Evolutionary conservation across 2,113 vertebrate species (phyloP).

Genomic region (Tachysurus vachellii): DNA sequence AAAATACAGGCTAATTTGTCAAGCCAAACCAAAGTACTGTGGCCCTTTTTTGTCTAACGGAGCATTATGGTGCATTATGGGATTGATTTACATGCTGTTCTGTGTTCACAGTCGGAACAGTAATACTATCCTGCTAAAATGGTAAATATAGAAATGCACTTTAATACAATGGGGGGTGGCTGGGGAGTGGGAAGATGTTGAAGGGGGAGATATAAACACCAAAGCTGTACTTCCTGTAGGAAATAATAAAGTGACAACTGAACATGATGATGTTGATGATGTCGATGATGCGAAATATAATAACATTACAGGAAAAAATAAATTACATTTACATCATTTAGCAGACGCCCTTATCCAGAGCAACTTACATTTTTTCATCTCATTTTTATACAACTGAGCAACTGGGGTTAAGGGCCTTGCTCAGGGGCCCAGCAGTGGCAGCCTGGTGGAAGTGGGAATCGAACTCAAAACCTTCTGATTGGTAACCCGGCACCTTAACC

Average conservation of each 20-base stretch:
- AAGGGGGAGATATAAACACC: not conserved
- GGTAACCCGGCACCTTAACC: too few relatives aligned
- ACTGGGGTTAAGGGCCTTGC: too few relatives aligned
- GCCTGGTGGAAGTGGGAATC: too few relatives aligned
- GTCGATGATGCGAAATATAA: too few relatives aligned
- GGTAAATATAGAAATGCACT: slow-evolving; percentile 34
- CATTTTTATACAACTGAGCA: too few relatives aligned
- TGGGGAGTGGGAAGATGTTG: too few relatives aligned
- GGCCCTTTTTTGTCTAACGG: not conserved
- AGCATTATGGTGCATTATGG: slow-evolving; percentile 37
- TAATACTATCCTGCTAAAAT: not conserved
- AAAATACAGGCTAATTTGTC: slow-evolving; percentile 31
- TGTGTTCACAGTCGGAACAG: slow-evolving; percentile 18
- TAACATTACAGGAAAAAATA: not conserved
- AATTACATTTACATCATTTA: too few relatives aligned
- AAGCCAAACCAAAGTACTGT: not conserved
- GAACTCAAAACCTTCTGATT: too few relatives aligned
- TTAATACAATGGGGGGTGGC: not conserved
- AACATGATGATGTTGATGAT: not conserved
- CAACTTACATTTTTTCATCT: too few relatives aligned
- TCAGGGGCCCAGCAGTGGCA: too few relatives aligned
- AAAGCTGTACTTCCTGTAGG: not conserved
- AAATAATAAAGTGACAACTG: not conserved
- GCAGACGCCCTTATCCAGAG: too few relatives aligned
- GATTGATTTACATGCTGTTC: slow-evolving; percentile 34